A percentile compares a stretch with the other conserved stretches of the same genome.
These are phyloP conservation scores for Embiotoca jacksoni DNA, from an alignment of 2,113 vertebrate genomes.

Conservation along the genomic window DNA sequence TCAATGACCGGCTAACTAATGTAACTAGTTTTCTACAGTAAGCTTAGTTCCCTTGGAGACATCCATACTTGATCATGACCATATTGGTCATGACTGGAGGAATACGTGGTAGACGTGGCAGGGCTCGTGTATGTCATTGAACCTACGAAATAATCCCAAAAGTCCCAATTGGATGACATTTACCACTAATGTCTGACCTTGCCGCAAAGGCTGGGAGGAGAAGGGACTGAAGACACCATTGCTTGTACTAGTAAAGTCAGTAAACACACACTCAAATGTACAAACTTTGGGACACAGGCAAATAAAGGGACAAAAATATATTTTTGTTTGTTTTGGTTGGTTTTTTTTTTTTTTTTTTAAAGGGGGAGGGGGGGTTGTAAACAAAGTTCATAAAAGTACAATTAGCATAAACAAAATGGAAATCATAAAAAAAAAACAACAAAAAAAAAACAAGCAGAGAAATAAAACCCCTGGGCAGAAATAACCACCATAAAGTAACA, in stretches of 20 bases:
- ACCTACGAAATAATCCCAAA: constrained; percentile 1
- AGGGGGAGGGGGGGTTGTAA: neutral
- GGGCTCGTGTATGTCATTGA: constrained; percentile 15
- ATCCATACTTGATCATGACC: constrained; percentile 22
- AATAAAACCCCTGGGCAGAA: constrained; percentile 15
- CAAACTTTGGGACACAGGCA: constrained; percentile 41
- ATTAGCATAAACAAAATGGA: constrained; percentile 37
- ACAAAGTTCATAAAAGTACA: constrained; percentile 50
- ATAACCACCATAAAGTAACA: constrained; percentile 28
- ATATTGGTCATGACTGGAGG: constrained; percentile 38
- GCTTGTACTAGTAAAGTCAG: constrained; percentile 34
- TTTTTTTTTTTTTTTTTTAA: too few species aligned
- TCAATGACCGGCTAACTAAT: constrained; percentile 33
- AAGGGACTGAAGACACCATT: constrained; percentile 4
- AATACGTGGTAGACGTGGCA: constrained; percentile 31
- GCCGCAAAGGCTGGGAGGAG: constrained; percentile 25
- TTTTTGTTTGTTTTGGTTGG: too few species aligned
- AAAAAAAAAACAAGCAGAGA: constrained; percentile 1
- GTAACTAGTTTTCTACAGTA: constrained; percentile 16
- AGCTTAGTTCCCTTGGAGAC: constrained; percentile 57
- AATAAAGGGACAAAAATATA: constrained; percentile 14
- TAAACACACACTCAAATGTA: constrained; percentile 51
- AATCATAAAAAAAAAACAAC: constrained; percentile 39
- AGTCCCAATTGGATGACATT: constrained; percentile 2
- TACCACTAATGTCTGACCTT: constrained; percentile 13